phyloP scores from a whole-genome alignment of 2,797 vertebrate species.

The Sus cebifrons region DNA sequence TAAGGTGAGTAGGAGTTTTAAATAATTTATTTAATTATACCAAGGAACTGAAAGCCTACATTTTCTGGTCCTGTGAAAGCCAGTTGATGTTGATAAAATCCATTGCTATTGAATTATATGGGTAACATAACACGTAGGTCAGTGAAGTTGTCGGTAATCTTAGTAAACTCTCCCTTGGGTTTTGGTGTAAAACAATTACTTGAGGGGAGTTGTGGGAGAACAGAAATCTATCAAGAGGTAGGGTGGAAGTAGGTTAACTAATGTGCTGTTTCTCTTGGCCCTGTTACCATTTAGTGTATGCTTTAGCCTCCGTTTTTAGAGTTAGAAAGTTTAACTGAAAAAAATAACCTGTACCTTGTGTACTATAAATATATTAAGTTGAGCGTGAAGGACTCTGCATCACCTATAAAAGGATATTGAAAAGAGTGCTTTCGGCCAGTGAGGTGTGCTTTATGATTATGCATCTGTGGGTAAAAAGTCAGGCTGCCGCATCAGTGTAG shows the following conservation, averaged over 20 bases:
- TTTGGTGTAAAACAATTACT: neutral
- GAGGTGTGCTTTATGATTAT: neutral
- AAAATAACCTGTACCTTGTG: neutral
- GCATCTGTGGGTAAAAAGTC: neutral
- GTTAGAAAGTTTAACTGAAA: neutral
- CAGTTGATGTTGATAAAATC: neutral
- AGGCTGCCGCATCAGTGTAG: slow-evolving; percentile 67
- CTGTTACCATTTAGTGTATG: neutral
- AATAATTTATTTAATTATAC: slow-evolving; percentile 21
- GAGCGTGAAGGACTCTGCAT: neutral
- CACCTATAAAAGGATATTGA: neutral
- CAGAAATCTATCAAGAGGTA: neutral
- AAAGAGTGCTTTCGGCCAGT: neutral
- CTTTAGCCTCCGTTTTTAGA: slow-evolving; percentile 24
- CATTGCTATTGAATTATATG: neutral
- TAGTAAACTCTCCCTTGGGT: neutral
- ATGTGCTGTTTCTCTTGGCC: neutral
- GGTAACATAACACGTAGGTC: slow-evolving; percentile 50
- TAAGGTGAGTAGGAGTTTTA: slow-evolving; percentile 51
- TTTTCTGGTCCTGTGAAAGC: neutral
- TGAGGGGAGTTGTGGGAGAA: neutral
- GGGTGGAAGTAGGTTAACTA: neutral
- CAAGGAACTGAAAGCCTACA: neutral
- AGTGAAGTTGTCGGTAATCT: slow-evolving; percentile 52
- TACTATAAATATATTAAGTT: neutral